These are phyloP conservation scores for Trichomalopsis sarcophagae DNA, from an alignment of 1,140 invertebrate genomes.

Conservation along the genomic window DNA sequence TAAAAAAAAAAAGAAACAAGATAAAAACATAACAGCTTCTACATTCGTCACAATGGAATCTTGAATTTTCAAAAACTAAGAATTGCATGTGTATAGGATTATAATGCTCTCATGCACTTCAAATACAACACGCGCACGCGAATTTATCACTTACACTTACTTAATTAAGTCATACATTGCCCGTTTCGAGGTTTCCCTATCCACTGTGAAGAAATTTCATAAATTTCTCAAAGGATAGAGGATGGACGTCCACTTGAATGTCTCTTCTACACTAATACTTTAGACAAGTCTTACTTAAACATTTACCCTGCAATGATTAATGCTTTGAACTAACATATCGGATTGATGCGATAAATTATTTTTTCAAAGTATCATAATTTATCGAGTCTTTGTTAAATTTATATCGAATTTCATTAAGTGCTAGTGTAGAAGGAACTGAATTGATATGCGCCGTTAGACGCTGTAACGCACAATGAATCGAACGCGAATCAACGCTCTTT, in stretches of 20 bases:
- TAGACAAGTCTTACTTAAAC: background rate
- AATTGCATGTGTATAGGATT: constrained; percentile 29
- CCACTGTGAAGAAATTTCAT: constrained; percentile 32
- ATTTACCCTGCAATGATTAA: background rate
- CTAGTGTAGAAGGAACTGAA: constrained; percentile 16
- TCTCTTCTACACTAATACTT: constrained; percentile 40
- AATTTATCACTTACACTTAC: constrained; percentile 29
- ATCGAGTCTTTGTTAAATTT: background rate
- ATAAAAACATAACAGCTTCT: constrained; percentile 44
- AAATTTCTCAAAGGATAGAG: constrained; percentile 44
- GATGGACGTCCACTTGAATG: constrained; percentile 38
- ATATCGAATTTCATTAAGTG: constrained; percentile 29
- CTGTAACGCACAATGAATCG: constrained; percentile 42
- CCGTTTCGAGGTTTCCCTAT: constrained; percentile 33
- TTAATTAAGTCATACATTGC: constrained; percentile 53
- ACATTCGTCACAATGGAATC: constrained; percentile 36
- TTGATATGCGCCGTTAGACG: constrained; percentile 40
- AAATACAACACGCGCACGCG: constrained; percentile 31
- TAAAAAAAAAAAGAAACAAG: constrained; percentile 49
- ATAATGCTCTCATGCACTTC: constrained; percentile 23
- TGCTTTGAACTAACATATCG: background rate
- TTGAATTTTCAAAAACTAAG: constrained; percentile 41
- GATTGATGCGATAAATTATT: background rate
- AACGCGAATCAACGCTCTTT: constrained; percentile 28
- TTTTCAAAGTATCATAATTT: background rate